Evolutionary conservation across 1,140 invertebrate species (phyloP).

Genomic region (Acyrthosiphon pisum): DNA sequence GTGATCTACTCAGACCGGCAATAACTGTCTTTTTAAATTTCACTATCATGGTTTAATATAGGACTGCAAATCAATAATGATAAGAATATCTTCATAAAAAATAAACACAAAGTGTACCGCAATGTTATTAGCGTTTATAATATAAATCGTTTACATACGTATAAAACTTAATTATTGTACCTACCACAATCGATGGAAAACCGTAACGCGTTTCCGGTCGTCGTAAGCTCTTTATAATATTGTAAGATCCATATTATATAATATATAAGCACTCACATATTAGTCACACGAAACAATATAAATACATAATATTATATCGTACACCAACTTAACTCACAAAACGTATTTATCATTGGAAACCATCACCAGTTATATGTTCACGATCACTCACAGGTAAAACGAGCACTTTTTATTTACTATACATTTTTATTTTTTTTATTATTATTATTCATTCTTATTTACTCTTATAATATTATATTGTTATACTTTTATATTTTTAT

Average conservation of each 20-base stretch:
- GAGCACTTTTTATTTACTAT: slow-evolving; percentile 60
- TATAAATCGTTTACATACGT: background rate
- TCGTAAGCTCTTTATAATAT: background rate
- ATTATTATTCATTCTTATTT: slow-evolving; percentile 23
- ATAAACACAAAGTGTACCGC: background rate
- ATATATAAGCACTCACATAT: slow-evolving; percentile 8
- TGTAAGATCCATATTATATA: background rate
- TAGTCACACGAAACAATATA: background rate
- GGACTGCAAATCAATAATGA: background rate
- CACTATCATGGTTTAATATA: background rate
- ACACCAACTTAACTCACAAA: slow-evolving; percentile 23
- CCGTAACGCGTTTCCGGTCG: background rate
- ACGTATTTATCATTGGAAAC: slow-evolving; percentile 41
- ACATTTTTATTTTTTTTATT: slow-evolving; percentile 48
- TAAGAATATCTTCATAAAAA: background rate
- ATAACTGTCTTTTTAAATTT: background rate
- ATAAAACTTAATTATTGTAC: background rate
- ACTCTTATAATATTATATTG: slow-evolving; percentile 27
- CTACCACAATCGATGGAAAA: background rate
- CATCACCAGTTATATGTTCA: slow-evolving; percentile 46
- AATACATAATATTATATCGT: slow-evolving; percentile 1
- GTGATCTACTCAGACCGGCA: background rate
- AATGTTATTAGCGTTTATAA: background rate
- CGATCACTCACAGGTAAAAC: slow-evolving; percentile 53
- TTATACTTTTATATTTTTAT: background rate